Conservation (phyloP, 2,888 invertebrate genomes). For the Drosophila ustulata region DNA sequence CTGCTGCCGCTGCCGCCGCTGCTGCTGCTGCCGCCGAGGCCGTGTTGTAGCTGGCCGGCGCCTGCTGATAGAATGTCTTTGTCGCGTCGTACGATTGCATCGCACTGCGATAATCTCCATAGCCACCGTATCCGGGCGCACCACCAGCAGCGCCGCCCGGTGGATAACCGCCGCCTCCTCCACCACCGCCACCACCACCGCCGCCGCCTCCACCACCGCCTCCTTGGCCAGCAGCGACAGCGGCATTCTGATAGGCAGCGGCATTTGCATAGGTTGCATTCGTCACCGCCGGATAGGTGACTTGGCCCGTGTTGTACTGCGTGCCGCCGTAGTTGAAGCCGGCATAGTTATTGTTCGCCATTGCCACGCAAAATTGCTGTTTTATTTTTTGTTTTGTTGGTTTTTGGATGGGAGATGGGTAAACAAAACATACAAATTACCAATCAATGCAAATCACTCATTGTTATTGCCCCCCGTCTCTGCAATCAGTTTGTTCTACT, state of each 20-base stretch:
- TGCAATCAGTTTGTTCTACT: constrained; percentile 60
- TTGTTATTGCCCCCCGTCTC: constrained; percentile 2
- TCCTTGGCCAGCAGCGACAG: constrained; percentile 86
- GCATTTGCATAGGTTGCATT: constrained; percentile 93
- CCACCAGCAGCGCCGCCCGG: constrained; percentile 82
- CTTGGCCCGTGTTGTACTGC: constrained; percentile 89
- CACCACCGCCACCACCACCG: constrained; percentile 87
- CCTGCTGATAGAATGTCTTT: constrained; percentile 94
- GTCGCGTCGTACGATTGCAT: constrained; percentile 92
- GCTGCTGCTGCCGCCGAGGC: constrained; percentile 82
- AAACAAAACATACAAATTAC: constrained; percentile 59
- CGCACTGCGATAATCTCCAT: constrained; percentile 87
- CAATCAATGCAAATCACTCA: constrained; percentile 62
- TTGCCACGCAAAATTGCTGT: constrained; percentile 55
- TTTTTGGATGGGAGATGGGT: too few relatives aligned
- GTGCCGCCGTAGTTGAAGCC: constrained; percentile 97
- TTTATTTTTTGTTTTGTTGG: too few relatives aligned
- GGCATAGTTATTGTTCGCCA: constrained; percentile 94
- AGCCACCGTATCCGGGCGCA: constrained; percentile 87
- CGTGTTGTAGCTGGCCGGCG: constrained; percentile 86
- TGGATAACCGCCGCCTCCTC: constrained; percentile 51
- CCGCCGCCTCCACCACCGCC: constrained; percentile 87
- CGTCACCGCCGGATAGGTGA: constrained; percentile 82
- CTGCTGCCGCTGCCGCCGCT: constrained; percentile 82
- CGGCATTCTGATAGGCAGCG: constrained; percentile 93